A percentile compares a stretch with the other conserved stretches of the same genome.
These are phyloP conservation scores for Pteronotus mesoamericanus DNA, from an alignment of 2,797 vertebrate species.

Conservation along the genomic window DNA sequence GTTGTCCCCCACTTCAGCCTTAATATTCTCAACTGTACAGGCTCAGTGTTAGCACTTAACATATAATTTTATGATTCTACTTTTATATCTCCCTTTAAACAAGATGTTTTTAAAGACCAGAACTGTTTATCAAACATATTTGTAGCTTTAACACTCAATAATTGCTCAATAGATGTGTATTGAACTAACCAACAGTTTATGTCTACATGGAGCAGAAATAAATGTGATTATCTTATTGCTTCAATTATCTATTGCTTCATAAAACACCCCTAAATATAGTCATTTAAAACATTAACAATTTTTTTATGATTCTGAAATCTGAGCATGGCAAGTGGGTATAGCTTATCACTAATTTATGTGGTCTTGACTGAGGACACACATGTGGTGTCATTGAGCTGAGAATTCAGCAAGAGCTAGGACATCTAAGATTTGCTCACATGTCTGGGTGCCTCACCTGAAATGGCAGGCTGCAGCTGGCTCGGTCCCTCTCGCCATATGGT, in stretches of 20 bases:
- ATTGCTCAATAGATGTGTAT: background rate
- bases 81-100: background rate
- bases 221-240: background rate
- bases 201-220: background rate
- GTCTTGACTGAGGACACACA: background rate
- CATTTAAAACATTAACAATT: background rate
- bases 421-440: background rate
- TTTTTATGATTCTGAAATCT: background rate
- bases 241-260: background rate
- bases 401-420: background rate
- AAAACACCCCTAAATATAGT: background rate
- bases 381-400: background rate
- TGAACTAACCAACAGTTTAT: background rate
- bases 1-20: background rate
- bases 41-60: background rate
- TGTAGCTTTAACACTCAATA: background rate
- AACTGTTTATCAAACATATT: background rate
- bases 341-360: background rate
- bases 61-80: background rate
- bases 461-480: background rate
- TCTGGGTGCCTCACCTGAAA: background rate
- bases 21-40: background rate
- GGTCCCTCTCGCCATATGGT: no score
- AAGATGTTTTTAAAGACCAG: background rate
- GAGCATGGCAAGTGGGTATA: background rate